Evolutionary conservation across 2,797 vertebrate genomes (phyloP).

Genomic region (Eptatretus atami): DNA sequence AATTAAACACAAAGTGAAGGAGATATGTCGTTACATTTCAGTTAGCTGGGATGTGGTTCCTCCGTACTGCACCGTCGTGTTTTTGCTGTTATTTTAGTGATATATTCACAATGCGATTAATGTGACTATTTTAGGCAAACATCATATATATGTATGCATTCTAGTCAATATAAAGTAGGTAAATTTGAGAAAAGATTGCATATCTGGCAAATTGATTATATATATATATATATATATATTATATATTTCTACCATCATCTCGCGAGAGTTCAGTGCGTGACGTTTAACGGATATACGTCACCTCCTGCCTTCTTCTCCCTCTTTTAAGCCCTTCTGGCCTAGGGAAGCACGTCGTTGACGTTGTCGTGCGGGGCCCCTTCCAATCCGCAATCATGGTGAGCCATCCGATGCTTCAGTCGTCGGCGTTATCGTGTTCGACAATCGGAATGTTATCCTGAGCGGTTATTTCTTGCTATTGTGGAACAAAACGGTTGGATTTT

Average conservation of each 20-base stretch:
- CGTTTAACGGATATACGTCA: neutral
- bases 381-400: conserved; percentile 5
- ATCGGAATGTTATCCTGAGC: neutral
- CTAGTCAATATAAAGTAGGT: too few relatives aligned
- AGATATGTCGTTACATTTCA: neutral
- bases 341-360: neutral
- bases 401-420: neutral
- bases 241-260: neutral
- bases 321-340: conserved; percentile 2
- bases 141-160: too few relatives aligned
- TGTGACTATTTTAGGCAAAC: too few relatives aligned
- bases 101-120: neutral
- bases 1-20: too few relatives aligned
- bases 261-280: neutral
- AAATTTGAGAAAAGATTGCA: too few relatives aligned
- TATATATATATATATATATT: neutral
- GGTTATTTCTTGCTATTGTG: conserved; percentile 1
- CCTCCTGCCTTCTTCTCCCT: neutral
- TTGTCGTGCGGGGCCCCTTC: neutral
- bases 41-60: neutral
- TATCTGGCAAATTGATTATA: neutral
- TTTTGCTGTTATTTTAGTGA: neutral
- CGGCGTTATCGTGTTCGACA: neutral
- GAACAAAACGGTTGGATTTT: neutral
- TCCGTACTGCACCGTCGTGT: neutral